These are phyloP conservation scores for Dasysyrphus tricinctus DNA, from an alignment of 2,888 invertebrate species.

Conservation along the genomic window DNA sequence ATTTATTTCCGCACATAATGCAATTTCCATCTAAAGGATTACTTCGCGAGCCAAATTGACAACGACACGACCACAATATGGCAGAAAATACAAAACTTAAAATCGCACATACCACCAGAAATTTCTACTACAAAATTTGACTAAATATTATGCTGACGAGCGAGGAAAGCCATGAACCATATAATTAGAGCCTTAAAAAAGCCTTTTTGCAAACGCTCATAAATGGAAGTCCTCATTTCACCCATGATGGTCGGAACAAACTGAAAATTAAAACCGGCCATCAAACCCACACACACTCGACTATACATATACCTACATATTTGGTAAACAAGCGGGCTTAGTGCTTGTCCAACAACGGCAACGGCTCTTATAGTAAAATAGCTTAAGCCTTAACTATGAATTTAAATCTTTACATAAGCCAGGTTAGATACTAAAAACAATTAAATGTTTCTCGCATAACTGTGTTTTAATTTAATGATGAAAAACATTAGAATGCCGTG, in stretches of 20 bases:
- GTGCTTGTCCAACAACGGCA: neutral
- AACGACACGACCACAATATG: neutral
- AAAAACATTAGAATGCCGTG: neutral
- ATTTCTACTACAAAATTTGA: neutral
- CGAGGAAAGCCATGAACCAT: neutral
- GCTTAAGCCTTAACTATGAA: slow-evolving; percentile 5
- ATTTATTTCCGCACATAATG: slow-evolving; percentile 20
- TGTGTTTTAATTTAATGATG: slow-evolving; percentile 11
- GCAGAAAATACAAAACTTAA: neutral
- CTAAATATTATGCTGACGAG: neutral
- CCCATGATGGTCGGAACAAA: neutral
- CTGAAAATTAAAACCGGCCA: neutral
- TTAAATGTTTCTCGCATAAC: slow-evolving; percentile 1
- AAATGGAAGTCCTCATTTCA: neutral
- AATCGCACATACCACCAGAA: neutral
- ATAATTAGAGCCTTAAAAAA: slow-evolving; percentile 16
- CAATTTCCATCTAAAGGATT: slow-evolving; percentile 16
- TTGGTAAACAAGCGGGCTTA: neutral
- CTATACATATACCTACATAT: neutral
- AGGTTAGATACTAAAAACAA: slow-evolving; percentile 3
- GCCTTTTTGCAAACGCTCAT: slow-evolving; percentile 2
- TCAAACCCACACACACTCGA: neutral
- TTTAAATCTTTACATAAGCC: slow-evolving; percentile 4
- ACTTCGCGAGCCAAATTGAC: neutral
- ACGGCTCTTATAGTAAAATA: neutral